phyloP scores from a whole-genome alignment of 2,888 invertebrate species.

The Nephrotoma appendiculata region DNA sequence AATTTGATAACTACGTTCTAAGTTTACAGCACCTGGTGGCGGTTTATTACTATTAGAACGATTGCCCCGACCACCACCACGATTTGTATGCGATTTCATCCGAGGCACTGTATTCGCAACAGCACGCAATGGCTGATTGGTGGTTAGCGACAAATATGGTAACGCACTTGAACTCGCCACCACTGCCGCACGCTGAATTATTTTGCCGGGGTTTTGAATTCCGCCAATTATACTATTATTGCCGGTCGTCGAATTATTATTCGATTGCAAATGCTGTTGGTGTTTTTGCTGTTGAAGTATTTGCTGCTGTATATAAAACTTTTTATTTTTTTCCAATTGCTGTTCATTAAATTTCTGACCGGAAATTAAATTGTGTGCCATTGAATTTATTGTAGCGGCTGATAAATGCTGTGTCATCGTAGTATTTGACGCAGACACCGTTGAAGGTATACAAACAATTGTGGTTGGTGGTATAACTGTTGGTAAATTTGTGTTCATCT shows the following conservation, averaged over 20 bases:
- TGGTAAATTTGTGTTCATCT: not conserved
- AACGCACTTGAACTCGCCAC: conserved; percentile 34
- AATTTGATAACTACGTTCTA: conserved; percentile 90
- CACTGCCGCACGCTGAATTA: not conserved
- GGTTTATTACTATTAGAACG: conserved; percentile 48
- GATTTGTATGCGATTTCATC: not conserved
- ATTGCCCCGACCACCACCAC: conserved; percentile 25
- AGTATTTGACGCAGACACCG: conserved; percentile 22
- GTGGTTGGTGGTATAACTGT: conserved; percentile 39
- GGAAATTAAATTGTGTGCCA: not conserved
- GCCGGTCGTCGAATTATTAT: not conserved
- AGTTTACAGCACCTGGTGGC: conserved; percentile 80
- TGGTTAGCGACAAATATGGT: conserved; percentile 35
- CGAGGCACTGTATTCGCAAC: conserved; percentile 15
- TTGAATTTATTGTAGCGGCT: conserved; percentile 14
- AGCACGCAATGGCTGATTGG: conserved; percentile 36
- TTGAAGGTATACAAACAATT: conserved; percentile 35
- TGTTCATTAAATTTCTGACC: not conserved
- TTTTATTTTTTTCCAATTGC: conserved; percentile 12
- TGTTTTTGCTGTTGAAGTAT: conserved; percentile 10
- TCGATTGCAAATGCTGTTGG: conserved; percentile 16
- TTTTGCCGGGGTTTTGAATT: not conserved
- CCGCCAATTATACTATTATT: not conserved
- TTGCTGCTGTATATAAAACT: conserved; percentile 9
- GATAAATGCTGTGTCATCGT: conserved; percentile 14